Evolutionary conservation across 2,888 invertebrate genomes (phyloP).

Genomic region (Lithophane leautieri): DNA sequence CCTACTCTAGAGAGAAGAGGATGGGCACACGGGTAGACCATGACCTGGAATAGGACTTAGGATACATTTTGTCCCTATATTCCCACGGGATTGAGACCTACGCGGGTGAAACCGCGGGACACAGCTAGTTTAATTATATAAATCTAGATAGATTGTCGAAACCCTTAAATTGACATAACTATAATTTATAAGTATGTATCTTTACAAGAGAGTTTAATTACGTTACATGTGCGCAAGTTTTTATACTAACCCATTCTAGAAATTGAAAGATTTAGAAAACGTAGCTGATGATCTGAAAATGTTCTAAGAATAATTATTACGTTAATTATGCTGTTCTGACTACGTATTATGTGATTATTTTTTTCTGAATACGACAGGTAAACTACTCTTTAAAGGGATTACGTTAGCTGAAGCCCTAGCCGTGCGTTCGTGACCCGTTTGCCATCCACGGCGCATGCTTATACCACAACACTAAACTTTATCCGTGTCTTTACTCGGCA

Average conservation of each 20-base stretch:
- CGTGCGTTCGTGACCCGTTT: slow-evolving; percentile 89
- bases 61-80: too few relatives aligned
- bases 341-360: slow-evolving; percentile 57
- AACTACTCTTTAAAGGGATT: slow-evolving; percentile 87
- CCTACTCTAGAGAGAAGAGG: too few relatives aligned
- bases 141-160: not conserved
- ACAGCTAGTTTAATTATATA: too few relatives aligned
- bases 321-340: slow-evolving; percentile 60
- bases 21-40: too few relatives aligned
- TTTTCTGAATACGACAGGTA: slow-evolving; percentile 70
- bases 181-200: not conserved
- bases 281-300: not conserved
- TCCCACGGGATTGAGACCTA: too few relatives aligned
- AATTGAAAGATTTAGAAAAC: not conserved
- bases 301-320: slow-evolving; percentile 37
- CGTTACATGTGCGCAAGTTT: not conserved
- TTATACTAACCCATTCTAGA: not conserved
- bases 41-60: too few relatives aligned
- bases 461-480: slow-evolving; percentile 73
- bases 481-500: slow-evolving; percentile 26
- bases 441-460: slow-evolving; percentile 86
- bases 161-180: not conserved
- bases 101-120: too few relatives aligned
- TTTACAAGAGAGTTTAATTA: not conserved
- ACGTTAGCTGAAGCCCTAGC: slow-evolving; percentile 84